Conservation (phyloP, 2,888 invertebrate species). For the Drosophila pseudotalamancana region DNA sequence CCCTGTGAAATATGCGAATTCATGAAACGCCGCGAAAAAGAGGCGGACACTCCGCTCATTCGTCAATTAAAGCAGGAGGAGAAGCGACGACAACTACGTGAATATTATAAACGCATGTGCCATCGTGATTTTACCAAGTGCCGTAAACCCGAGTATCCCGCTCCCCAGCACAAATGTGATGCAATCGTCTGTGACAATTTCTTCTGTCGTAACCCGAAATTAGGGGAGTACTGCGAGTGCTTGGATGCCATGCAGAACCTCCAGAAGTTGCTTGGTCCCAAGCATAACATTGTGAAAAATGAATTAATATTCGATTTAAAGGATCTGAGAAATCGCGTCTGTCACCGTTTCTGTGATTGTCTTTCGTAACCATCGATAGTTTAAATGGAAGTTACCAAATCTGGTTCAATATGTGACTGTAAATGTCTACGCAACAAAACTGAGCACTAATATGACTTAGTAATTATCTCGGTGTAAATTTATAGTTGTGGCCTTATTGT, state of each 20-base stretch:
- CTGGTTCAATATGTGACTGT: neutral
- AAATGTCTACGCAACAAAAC: neutral
- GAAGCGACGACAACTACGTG: constrained; percentile 25
- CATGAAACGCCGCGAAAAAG: constrained; percentile 21
- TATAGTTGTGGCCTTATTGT: no score
- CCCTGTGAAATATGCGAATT: constrained; percentile 26
- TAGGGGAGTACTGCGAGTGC: constrained; percentile 51
- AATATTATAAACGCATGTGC: constrained; percentile 27
- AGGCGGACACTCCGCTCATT: constrained; percentile 42
- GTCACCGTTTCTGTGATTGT: constrained; percentile 48
- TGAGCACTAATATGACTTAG: neutral
- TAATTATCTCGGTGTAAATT: neutral
- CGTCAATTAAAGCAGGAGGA: constrained; percentile 32
- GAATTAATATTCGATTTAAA: constrained; percentile 37
- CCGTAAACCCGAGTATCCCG: constrained; percentile 1
- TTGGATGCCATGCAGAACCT: constrained; percentile 51
- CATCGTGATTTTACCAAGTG: constrained; percentile 21
- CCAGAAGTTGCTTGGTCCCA: constrained; percentile 39
- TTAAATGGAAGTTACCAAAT: neutral
- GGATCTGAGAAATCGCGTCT: constrained; percentile 45
- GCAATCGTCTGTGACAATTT: constrained; percentile 21
- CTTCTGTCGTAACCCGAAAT: constrained; percentile 34
- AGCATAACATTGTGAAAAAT: constrained; percentile 25
- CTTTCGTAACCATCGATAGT: constrained; percentile 17
- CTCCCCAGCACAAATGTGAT: constrained; percentile 32